Conservation (phyloP, 2,888 invertebrate genomes). For the Didymodactylos carnosus region DNA sequence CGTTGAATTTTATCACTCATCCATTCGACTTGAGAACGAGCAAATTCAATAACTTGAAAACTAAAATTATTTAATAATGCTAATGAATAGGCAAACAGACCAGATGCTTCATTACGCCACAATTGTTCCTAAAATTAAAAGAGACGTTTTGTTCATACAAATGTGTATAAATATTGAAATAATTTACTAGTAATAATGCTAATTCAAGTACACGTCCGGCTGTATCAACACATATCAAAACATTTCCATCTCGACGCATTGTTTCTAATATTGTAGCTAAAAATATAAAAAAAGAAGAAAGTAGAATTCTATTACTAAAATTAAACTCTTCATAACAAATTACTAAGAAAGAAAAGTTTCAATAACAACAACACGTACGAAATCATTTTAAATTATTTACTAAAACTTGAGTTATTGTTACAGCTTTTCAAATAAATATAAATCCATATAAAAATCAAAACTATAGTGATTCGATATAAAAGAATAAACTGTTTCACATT, state of each 20-base stretch:
- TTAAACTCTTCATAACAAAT: too few relatives aligned
- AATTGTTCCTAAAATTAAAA: constrained; percentile 47
- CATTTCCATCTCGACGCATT: constrained; percentile 76
- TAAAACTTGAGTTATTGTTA: too few relatives aligned
- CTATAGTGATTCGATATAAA: too few relatives aligned
- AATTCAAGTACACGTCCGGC: constrained; percentile 85
- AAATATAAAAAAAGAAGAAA: constrained; percentile 22
- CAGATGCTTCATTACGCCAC: constrained; percentile 71
- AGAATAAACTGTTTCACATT: too few relatives aligned
- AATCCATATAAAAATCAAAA: too few relatives aligned
- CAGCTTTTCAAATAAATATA: too few relatives aligned
- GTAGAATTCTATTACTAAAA: too few relatives aligned
- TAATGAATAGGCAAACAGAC: constrained; percentile 74
- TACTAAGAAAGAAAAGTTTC: too few relatives aligned
- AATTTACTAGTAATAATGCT: constrained; percentile 62
- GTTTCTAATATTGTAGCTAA: constrained; percentile 76
- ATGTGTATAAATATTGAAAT: constrained; percentile 1
- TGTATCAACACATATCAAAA: constrained; percentile 81
- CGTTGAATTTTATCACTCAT: constrained; percentile 96
- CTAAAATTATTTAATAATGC: constrained; percentile 84
- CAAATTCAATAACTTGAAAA: constrained; percentile 93
- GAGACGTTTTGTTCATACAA: neutral
- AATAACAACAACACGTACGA: too few relatives aligned
- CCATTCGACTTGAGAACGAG: constrained; percentile 97
- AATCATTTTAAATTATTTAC: too few relatives aligned